A percentile compares a stretch with the other conserved stretches of the same genome.
These are phyloP conservation scores for Cryptocephalus primarius DNA, from an alignment of 2,888 invertebrate genomes.

Conservation along the genomic window DNA sequence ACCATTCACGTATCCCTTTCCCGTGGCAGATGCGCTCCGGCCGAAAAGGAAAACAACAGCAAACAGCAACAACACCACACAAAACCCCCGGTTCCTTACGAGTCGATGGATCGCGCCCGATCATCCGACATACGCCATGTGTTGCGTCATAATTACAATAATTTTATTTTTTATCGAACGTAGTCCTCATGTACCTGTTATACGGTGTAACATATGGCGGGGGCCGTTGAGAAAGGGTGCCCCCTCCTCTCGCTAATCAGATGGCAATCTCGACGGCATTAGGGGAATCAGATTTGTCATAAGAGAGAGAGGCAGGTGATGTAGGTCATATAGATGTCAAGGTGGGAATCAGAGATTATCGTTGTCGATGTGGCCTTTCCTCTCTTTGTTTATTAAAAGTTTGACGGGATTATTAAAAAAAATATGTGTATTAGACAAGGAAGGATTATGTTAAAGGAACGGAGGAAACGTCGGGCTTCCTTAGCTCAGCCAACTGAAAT, in stretches of 20 bases:
- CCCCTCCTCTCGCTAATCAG: conserved; percentile 11
- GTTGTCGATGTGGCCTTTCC: too few species aligned
- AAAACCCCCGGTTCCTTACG: conserved; percentile 26
- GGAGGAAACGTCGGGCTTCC: too few species aligned
- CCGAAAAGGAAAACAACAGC: conserved; percentile 5
- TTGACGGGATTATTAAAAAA: too few species aligned
- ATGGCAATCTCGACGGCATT: conserved; percentile 10
- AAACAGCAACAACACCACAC: conserved; percentile 2
- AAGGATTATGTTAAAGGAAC: too few species aligned
- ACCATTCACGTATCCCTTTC: too few species aligned
- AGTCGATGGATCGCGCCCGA: conserved; percentile 10
- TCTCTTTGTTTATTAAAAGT: too few species aligned
- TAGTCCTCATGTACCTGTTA: conserved; percentile 11
- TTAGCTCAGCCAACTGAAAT: too few species aligned
- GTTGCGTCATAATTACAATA: conserved; percentile 37
- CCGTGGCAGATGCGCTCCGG: too few species aligned
- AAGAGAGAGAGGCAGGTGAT: conserved; percentile 20
- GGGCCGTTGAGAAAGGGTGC: conserved; percentile 5
- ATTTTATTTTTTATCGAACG: conserved; percentile 18
- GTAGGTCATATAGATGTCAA: conserved; percentile 20
- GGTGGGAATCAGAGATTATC: conserved; percentile 5
- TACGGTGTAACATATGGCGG: too few species aligned
- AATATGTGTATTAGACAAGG: too few species aligned
- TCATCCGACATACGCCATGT: conserved; percentile 29
- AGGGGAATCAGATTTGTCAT: conserved; percentile 22